Percentiles rank a stretch among this genome's conserved stretches.
phyloP scores from a whole-genome alignment of 2,113 vertebrate species.

The Haliaeetus leucogaster region DNA sequence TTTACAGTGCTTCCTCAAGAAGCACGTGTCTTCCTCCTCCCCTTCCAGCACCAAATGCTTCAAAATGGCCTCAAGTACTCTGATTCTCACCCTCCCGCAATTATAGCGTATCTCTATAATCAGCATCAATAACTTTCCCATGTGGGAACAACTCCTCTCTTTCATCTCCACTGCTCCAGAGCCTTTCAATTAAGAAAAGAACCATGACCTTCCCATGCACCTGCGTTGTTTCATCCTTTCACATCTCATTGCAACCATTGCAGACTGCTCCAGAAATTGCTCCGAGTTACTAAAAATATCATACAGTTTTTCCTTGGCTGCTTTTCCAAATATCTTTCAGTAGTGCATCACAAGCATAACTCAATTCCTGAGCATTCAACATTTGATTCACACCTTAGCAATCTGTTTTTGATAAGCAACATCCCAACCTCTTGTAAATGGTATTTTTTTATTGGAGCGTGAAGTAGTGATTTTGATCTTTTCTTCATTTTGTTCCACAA shows the following conservation, averaged over 20 bases:
- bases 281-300: background rate
- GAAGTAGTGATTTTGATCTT: background rate
- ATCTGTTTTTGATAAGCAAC: background rate
- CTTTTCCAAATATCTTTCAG: background rate
- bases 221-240: background rate
- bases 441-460: background rate
- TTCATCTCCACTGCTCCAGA: background rate
- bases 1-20: background rate
- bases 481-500: background rate
- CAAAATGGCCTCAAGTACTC: background rate
- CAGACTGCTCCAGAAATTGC: background rate
- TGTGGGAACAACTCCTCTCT: background rate
- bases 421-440: background rate
- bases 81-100: background rate
- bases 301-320: background rate
- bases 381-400: background rate
- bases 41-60: background rate
- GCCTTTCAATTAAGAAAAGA: background rate
- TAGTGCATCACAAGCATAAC: background rate
- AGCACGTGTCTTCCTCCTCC: background rate
- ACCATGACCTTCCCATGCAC: background rate
- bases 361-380: background rate
- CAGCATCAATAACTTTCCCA: background rate
- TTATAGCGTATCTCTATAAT: background rate
- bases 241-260: background rate